Evolutionary conservation across 2,888 invertebrate species (phyloP).

Genomic region (Bembecia ichneumoniformis): DNA sequence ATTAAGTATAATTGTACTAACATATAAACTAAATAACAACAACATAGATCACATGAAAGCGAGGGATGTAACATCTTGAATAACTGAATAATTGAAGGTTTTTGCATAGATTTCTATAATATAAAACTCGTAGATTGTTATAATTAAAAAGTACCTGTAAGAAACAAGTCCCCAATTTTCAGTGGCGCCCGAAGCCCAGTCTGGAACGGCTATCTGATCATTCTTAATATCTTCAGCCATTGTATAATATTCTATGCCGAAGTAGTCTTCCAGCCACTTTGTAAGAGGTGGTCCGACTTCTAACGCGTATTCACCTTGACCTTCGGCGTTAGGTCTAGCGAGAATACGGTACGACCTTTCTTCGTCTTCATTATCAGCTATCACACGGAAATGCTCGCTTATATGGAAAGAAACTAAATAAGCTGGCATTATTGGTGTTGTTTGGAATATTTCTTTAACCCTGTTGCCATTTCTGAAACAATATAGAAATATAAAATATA

Average conservation of each 20-base stretch:
- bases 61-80: no score
- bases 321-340: slow-evolving; percentile 45
- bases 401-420: slow-evolving; percentile 84
- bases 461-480: slow-evolving; percentile 38
- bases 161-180: slow-evolving; percentile 66
- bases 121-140: no score
- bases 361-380: slow-evolving; percentile 41
- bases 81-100: no score
- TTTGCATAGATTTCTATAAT: no score
- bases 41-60: no score
- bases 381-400: slow-evolving; percentile 49
- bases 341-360: slow-evolving; percentile 46
- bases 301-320: slow-evolving; percentile 56
- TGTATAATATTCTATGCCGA: slow-evolving; percentile 46
- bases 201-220: slow-evolving; percentile 59
- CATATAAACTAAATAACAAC: no score
- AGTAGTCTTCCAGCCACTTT: slow-evolving; percentile 47
- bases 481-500: not conserved
- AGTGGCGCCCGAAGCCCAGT: slow-evolving; percentile 65
- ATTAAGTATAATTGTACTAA: no score
- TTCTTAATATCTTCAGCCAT: slow-evolving; percentile 54
- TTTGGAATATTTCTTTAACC: slow-evolving; percentile 54
- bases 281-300: slow-evolving; percentile 54
- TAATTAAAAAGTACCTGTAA: slow-evolving; percentile 36
- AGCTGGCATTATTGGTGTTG: slow-evolving; percentile 83